These are phyloP conservation scores for Rhinichthys osculus DNA, from an alignment of 2,797 vertebrate genomes.

Conservation along the genomic window DNA sequence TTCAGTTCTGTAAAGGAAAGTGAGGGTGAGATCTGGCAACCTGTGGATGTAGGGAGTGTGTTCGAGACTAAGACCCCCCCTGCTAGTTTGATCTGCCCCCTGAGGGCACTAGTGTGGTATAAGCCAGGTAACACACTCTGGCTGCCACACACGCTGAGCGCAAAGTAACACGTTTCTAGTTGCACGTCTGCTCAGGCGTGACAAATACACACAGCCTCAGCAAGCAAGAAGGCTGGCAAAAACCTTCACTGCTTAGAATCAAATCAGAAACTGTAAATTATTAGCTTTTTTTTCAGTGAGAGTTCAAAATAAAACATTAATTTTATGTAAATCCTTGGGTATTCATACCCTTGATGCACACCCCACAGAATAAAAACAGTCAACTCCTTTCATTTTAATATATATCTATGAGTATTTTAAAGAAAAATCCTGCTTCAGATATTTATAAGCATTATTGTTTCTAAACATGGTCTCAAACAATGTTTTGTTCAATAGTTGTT, in stretches of 20 bases:
- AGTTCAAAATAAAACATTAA: neutral
- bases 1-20: neutral
- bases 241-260: conserved; percentile 4
- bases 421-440: neutral
- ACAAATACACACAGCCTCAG: conserved; percentile 43
- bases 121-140: conserved; percentile 7
- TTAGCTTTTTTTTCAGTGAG: neutral
- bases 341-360: neutral
- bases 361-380: neutral
- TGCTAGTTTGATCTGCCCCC: conserved; percentile 35
- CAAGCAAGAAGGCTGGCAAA: neutral
- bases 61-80: neutral
- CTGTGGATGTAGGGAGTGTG: conserved; percentile 7
- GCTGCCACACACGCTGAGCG: neutral
- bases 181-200: conserved; percentile 50
- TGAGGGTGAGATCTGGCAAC: conserved; percentile 16
- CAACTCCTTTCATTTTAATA: neutral
- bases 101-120: conserved; percentile 28
- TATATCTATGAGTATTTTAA: neutral
- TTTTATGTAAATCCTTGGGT: neutral
- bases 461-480: neutral
- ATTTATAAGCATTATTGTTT: neutral
- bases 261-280: conserved; percentile 1
- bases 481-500: neutral
- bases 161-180: conserved; percentile 25